These are phyloP conservation scores for Coptotermes formosanus DNA, from an alignment of 1,140 invertebrate genomes.

Conservation along the genomic window DNA sequence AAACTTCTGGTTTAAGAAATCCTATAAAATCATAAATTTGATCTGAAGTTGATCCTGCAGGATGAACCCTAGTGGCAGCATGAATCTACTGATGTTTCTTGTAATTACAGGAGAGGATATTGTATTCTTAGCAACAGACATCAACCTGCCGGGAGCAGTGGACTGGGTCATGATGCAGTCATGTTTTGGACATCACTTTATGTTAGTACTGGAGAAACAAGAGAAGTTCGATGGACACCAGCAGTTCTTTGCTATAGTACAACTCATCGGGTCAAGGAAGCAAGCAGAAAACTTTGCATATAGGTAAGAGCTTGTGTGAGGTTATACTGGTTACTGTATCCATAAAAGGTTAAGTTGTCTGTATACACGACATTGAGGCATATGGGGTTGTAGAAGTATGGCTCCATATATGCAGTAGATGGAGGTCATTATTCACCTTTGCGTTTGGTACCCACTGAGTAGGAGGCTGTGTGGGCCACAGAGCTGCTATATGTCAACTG, in stretches of 20 bases:
- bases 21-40: too few relatives aligned
- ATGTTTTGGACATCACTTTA: constrained; percentile 98
- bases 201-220: constrained; percentile 99
- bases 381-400: too few relatives aligned
- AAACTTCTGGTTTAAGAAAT: too few relatives aligned
- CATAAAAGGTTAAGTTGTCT: not conserved
- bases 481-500: not conserved
- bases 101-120: constrained; percentile 83
- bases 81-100: too few relatives aligned
- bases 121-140: constrained; percentile 98
- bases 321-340: not conserved
- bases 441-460: too few relatives aligned
- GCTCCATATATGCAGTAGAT: too few relatives aligned
- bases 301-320: constrained; percentile 56
- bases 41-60: too few relatives aligned
- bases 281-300: constrained; percentile 99
- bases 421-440: too few relatives aligned
- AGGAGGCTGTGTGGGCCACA: too few relatives aligned
- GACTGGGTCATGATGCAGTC: constrained; percentile 99
- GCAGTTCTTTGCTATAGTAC: constrained; percentile 99
- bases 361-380: too few relatives aligned
- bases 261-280: constrained; percentile 97
- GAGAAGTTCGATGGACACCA: constrained; percentile 97
- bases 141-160: constrained; percentile 97
- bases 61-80: too few relatives aligned